Evolutionary conservation across 2,113 vertebrate species (phyloP).

Genomic region (Calyptomena viridis): DNA sequence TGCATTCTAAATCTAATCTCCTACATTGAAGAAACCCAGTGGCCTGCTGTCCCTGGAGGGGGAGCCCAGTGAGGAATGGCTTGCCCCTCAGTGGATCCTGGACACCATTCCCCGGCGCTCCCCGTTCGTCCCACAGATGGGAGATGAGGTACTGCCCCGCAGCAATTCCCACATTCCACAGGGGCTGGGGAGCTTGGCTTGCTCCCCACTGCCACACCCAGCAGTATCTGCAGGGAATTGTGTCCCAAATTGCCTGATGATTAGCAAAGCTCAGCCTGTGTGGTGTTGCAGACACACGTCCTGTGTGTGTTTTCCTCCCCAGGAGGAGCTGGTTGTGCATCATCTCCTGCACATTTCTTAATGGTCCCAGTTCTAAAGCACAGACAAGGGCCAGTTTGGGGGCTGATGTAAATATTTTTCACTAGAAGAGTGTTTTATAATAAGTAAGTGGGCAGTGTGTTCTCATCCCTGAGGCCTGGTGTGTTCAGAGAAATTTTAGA

Average conservation of each 20-base stretch:
- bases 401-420: not conserved
- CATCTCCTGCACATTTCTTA: not conserved
- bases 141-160: constrained; percentile 85
- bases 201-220: accelerated
- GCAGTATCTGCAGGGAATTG: not conserved
- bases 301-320: too few relatives aligned
- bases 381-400: not conserved
- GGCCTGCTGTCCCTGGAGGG: constrained; percentile 83
- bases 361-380: not conserved
- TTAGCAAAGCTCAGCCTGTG: too few relatives aligned
- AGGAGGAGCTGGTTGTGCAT: not conserved
- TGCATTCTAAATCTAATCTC: not conserved
- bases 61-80: constrained; percentile 88
- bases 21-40: constrained; percentile 78
- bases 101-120: constrained; percentile 90
- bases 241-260: not conserved
- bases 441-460: not conserved
- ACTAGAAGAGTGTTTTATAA: not conserved
- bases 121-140: constrained; percentile 98
- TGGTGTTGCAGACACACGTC: not conserved
- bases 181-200: not conserved
- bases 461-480: not conserved
- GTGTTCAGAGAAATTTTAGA: not conserved
- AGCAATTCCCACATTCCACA: not conserved
- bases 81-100: constrained; percentile 92